Percentiles rank a stretch among this genome's conserved stretches.
Conservation (phyloP, 2,888 invertebrate genomes). For the Chymomyza caudatula region DNA sequence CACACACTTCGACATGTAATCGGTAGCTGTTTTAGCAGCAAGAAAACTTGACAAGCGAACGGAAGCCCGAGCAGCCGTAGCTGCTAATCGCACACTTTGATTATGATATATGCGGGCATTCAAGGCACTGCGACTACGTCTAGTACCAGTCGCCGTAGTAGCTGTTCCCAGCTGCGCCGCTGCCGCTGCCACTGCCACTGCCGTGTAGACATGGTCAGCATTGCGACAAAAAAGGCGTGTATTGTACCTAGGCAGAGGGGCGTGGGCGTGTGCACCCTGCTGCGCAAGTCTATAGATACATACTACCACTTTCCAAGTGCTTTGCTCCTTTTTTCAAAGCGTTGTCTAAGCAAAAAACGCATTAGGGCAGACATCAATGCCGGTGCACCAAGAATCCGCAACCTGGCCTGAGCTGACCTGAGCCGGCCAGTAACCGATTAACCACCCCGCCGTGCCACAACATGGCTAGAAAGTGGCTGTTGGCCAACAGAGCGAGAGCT, state of each 20-base stretch:
- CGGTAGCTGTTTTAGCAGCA: too few relatives aligned
- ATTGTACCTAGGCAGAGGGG: not conserved
- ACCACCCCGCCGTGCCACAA: constrained; percentile 20
- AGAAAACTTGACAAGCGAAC: constrained; percentile 36
- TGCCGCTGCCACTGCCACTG: not conserved
- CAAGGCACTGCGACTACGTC: constrained; percentile 14
- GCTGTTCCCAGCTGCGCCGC: not conserved
- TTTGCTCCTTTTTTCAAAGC: not conserved
- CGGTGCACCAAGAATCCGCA: constrained; percentile 10
- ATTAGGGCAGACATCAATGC: constrained; percentile 49
- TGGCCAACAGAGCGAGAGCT: not conserved
- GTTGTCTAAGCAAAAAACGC: constrained; percentile 46
- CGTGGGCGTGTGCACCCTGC: constrained; percentile 28
- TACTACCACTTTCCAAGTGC: not conserved
- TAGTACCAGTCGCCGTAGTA: too few relatives aligned
- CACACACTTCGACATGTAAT: not conserved
- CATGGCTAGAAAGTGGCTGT: not conserved
- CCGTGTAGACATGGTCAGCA: not conserved
- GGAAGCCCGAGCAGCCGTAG: constrained; percentile 50
- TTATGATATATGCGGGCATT: constrained; percentile 57
- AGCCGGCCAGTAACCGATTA: constrained; percentile 32
- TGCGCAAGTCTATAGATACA: constrained; percentile 16
- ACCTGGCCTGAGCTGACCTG: constrained; percentile 19
- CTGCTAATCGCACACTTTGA: constrained; percentile 55
- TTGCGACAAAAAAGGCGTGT: not conserved